These are phyloP conservation scores for Hippocampus barbouri DNA, from an alignment of 2,113 vertebrate genomes.

Conservation along the genomic window DNA sequence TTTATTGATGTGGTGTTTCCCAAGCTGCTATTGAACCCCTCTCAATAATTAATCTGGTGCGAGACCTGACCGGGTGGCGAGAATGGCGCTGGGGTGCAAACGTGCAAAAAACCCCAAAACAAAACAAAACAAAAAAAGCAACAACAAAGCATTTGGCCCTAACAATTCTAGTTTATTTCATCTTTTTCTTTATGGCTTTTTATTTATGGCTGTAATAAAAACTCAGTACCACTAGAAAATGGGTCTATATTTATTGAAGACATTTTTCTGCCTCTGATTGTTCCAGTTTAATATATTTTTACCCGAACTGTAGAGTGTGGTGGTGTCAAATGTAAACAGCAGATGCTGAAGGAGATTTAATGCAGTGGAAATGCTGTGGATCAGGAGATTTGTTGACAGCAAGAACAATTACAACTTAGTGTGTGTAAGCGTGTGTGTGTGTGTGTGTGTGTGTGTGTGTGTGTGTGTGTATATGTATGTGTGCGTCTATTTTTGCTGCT, in stretches of 20 bases:
- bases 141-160: slow-evolving; percentile 47
- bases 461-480: not conserved
- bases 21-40: slow-evolving; percentile 65
- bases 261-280: slow-evolving; percentile 46
- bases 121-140: not conserved
- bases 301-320: slow-evolving; percentile 25
- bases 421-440: slow-evolving; percentile 24
- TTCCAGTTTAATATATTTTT: slow-evolving; percentile 22
- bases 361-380: slow-evolving; percentile 26
- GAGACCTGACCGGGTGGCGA: slow-evolving; percentile 20
- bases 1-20: slow-evolving; percentile 71
- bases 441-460: slow-evolving; percentile 16
- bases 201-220: slow-evolving; percentile 58
- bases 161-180: slow-evolving; percentile 47
- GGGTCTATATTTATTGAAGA: slow-evolving; percentile 53
- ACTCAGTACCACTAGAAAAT: slow-evolving; percentile 38
- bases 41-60: slow-evolving; percentile 68
- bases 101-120: slow-evolving; percentile 6
- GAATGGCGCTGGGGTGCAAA: slow-evolving; percentile 11
- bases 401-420: slow-evolving; percentile 4
- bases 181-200: slow-evolving; percentile 58
- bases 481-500: slow-evolving; percentile 40
- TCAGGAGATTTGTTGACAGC: slow-evolving; percentile 25
- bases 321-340: slow-evolving; percentile 15
- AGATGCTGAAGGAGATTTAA: slow-evolving; percentile 42